These are phyloP conservation scores for Alfaro cultratus DNA, from an alignment of 2,797 vertebrate species.

Conservation along the genomic window DNA sequence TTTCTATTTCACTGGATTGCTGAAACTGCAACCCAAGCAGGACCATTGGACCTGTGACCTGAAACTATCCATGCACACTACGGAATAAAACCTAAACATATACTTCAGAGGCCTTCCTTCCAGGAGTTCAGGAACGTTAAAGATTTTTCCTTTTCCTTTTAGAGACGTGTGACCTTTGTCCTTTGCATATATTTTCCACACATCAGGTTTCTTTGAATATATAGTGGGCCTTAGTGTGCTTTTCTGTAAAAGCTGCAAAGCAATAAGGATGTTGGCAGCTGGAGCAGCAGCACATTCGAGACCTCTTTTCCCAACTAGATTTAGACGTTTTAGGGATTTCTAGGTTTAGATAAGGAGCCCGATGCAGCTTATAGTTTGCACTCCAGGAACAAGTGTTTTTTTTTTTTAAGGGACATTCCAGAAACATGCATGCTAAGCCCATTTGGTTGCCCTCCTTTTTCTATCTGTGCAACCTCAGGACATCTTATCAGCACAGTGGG, in stretches of 20 bases:
- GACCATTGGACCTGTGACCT: not conserved
- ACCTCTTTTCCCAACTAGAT: not conserved
- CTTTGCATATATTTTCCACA: slow-evolving; percentile 1
- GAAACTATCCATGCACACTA: not conserved
- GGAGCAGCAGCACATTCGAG: not conserved
- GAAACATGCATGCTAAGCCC: not conserved
- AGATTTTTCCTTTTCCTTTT: not conserved
- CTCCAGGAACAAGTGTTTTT: not conserved
- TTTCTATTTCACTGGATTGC: not conserved
- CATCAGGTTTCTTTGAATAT: not conserved
- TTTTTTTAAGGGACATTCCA: slow-evolving; percentile 1
- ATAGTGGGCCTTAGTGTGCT: accelerated
- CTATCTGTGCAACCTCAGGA: slow-evolving; percentile 22
- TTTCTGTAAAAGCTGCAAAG: not conserved
- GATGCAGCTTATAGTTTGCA: not conserved
- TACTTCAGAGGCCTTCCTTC: not conserved
- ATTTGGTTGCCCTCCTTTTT: slow-evolving; percentile 1
- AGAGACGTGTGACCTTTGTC: not conserved
- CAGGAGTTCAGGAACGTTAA: not conserved
- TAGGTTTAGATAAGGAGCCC: not conserved
- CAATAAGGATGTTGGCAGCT: not conserved
- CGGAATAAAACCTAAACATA: not conserved
- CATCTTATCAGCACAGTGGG: slow-evolving; percentile 44
- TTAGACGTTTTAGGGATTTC: slow-evolving; percentile 1
- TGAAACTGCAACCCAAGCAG: not conserved